These are phyloP conservation scores for Liolophura sinensis DNA, from an alignment of 1,140 invertebrate genomes.

Conservation along the genomic window DNA sequence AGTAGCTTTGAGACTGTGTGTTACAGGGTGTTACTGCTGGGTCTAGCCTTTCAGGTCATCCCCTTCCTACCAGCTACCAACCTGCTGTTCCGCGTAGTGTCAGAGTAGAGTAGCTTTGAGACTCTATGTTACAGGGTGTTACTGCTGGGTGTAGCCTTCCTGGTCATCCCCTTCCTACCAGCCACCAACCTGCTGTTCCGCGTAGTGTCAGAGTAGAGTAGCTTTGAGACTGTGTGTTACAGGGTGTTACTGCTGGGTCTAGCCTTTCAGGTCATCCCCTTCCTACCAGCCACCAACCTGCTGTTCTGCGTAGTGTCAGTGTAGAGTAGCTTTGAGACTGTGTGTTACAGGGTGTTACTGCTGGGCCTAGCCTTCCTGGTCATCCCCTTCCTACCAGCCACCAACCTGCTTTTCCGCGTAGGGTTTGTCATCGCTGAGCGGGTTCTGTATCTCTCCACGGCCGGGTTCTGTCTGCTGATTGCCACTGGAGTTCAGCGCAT, in stretches of 20 bases:
- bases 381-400: slow-evolving; percentile 93
- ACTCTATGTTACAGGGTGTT: slow-evolving; percentile 44
- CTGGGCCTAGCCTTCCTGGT: slow-evolving; percentile 76
- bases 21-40: slow-evolving; percentile 42
- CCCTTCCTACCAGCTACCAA: slow-evolving; percentile 97
- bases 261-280: slow-evolving; percentile 84
- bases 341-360: slow-evolving; percentile 35
- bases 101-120: no score
- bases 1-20: no score
- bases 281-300: slow-evolving; percentile 94
- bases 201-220: no score
- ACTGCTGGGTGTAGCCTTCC: slow-evolving; percentile 69
- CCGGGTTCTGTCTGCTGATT: slow-evolving; percentile 92
- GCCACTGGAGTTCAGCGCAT: slow-evolving; percentile 57
- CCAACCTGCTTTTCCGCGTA: slow-evolving; percentile 95
- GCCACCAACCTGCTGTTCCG: slow-evolving; percentile 96
- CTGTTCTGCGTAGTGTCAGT: slow-evolving; percentile 97
- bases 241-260: slow-evolving; percentile 60
- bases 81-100: slow-evolving; percentile 95
- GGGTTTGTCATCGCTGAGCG: slow-evolving; percentile 96
- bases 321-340: no score
- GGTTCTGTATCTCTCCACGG: slow-evolving; percentile 93
- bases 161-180: slow-evolving; percentile 91
- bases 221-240: no score
- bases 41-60: slow-evolving; percentile 79